A percentile compares a stretch with the other conserved stretches of the same genome.
Evolutionary conservation across 2,113 vertebrate genomes (phyloP).

Genomic region (Montifringilla adamsi): DNA sequence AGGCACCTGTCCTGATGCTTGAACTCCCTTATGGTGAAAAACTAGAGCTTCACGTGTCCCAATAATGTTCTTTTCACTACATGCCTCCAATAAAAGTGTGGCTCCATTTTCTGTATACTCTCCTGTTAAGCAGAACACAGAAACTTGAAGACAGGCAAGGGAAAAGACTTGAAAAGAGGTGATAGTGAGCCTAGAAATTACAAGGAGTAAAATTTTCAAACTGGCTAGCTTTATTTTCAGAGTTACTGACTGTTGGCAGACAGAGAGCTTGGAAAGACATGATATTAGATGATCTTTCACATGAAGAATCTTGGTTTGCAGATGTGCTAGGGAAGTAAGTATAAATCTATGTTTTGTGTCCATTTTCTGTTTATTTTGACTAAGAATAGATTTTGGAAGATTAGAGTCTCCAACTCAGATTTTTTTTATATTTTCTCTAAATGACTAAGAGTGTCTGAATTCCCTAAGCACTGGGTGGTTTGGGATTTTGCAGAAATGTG

Average conservation of each 20-base stretch:
- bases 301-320: background rate
- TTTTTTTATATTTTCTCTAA: background rate
- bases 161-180: background rate
- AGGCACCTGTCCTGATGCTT: background rate
- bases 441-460: background rate
- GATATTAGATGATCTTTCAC: background rate
- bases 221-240: background rate
- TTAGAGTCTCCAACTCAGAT: background rate
- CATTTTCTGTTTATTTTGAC: background rate
- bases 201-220: background rate
- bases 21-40: background rate
- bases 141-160: background rate
- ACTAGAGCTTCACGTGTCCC: background rate
- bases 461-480: background rate
- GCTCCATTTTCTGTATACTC: background rate
- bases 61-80: fast-evolving
- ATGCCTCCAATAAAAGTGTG: background rate
- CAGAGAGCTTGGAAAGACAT: background rate
- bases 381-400: background rate
- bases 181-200: background rate
- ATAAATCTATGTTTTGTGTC: background rate
- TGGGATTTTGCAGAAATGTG: background rate
- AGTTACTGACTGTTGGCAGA: background rate
- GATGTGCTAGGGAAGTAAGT: background rate
- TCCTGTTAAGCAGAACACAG: background rate